Evolutionary conservation across 1,140 invertebrate genomes (phyloP).

Genomic region (Drosophila melanica): DNA sequence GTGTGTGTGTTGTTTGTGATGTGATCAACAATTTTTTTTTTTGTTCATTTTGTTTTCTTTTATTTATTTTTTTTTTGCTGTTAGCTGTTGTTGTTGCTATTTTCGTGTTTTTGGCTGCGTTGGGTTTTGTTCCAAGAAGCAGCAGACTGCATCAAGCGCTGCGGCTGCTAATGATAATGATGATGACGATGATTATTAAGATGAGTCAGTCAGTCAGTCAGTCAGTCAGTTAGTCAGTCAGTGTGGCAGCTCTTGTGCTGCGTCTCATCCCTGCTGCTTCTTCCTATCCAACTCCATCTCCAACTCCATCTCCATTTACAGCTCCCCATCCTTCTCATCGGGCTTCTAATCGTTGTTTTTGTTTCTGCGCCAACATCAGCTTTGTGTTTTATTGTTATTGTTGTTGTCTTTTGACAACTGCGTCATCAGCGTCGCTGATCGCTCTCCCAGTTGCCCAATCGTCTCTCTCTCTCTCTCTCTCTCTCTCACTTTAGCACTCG

Average conservation of each 20-base stretch:
- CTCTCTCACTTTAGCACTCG: no score
- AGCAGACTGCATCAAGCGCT: slow-evolving; percentile 49
- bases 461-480: slow-evolving; percentile 11
- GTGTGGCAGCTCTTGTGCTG: slow-evolving; percentile 41
- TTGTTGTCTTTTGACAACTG: slow-evolving; percentile 65
- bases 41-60: slow-evolving; percentile 37
- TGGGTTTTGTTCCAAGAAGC: slow-evolving; percentile 70
- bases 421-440: slow-evolving; percentile 59
- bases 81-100: slow-evolving; percentile 46
- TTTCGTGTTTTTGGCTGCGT: slow-evolving; percentile 39
- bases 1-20: slow-evolving; percentile 52
- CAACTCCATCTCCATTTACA: not conserved
- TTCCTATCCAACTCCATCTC: not conserved
- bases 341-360: slow-evolving; percentile 70
- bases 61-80: slow-evolving; percentile 58
- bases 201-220: slow-evolving; percentile 42
- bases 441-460: slow-evolving; percentile 13
- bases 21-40: slow-evolving; percentile 62
- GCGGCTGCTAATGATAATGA: slow-evolving; percentile 6
- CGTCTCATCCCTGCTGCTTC: slow-evolving; percentile 7
- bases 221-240: slow-evolving; percentile 55
- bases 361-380: slow-evolving; percentile 74
- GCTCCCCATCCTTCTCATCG: slow-evolving; percentile 11
- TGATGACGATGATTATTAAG: slow-evolving; percentile 54
- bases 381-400: slow-evolving; percentile 60